These are phyloP conservation scores for Campoletis sonorensis DNA, from an alignment of 1,140 invertebrate species.

Conservation along the genomic window DNA sequence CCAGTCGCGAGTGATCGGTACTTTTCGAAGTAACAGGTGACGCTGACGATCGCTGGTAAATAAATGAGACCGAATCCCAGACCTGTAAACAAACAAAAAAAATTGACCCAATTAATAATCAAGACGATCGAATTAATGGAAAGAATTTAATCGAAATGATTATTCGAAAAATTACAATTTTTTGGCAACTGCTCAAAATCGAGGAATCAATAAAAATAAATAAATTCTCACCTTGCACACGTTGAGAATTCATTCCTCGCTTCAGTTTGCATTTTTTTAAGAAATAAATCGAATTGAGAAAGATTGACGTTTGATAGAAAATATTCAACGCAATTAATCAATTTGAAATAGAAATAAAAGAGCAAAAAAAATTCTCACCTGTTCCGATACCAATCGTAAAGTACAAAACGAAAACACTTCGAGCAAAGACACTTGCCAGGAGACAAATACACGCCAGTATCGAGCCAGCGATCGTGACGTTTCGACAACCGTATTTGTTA, in stretches of 20 bases:
- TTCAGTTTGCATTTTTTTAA: slow-evolving; percentile 39
- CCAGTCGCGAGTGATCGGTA: slow-evolving; percentile 93
- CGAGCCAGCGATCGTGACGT: slow-evolving; percentile 92
- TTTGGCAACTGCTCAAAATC: neutral
- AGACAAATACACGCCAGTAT: slow-evolving; percentile 87
- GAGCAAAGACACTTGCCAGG: slow-evolving; percentile 84
- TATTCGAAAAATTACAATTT: neutral
- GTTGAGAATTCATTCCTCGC: slow-evolving; percentile 34
- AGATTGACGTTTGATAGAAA: neutral
- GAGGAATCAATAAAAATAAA: neutral
- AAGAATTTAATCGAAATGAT: too few species aligned
- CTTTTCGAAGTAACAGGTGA: slow-evolving; percentile 96
- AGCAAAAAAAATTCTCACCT: slow-evolving; percentile 72
- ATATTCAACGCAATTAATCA: neutral
- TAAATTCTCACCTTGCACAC: slow-evolving; percentile 12
- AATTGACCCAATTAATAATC: too few species aligned
- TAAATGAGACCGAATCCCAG: slow-evolving; percentile 96
- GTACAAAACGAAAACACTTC: slow-evolving; percentile 87
- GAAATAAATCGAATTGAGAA: slow-evolving; percentile 37
- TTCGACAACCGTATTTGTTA: slow-evolving; percentile 94
- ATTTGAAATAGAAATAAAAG: slow-evolving; percentile 1
- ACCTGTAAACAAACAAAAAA: slow-evolving; percentile 78
- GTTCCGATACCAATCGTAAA: slow-evolving; percentile 92
- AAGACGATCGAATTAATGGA: too few species aligned
- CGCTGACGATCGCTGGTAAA: slow-evolving; percentile 95